Base-by-base conservation (phyloP, 2,113 vertebrate genomes). In the Oreochromis niloticus region DNA sequence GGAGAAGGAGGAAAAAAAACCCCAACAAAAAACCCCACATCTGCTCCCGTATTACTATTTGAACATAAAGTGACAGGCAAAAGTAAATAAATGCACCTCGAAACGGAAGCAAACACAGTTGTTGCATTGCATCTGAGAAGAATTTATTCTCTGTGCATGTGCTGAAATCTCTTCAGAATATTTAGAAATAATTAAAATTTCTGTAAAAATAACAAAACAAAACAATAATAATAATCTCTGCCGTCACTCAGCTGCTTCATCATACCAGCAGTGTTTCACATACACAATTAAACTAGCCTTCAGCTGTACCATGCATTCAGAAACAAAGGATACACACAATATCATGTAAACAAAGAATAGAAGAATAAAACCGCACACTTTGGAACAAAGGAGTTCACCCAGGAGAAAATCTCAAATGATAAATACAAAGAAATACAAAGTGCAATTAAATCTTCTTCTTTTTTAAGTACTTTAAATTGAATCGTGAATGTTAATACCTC, bases 131-230 rank as follows among this genome's bases (percentile, higher is more conserved):
- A 93, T 83, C 85, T 71, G 91, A 95, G 85, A 94, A 91, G 41
- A 87, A 85, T 95, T 95, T 95, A 95, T 95, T 95, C 91, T 92
- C 88, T 83, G 91, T 63, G 73, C 89, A 91, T 54, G 88, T 95
- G 86, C 87, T 89, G 87, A 92, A 89, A 91, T 83, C 80, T 87
- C 57, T 90, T 85, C 52, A 85, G 63, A 87, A 91, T 85, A 87
- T 93, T 91, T 87, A 86, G 80, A 93, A 93, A 90, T 36, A 89
- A 85, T 83, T 93, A 3, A 91, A 88, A 88, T 84, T 82, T 90
- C 68, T 85, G 56, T 88, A 86, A 52, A 88, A 86, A 89, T 24
- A 39, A 61, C 52, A 32, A 32, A 81, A 43, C 17, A 5, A 57
- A 14, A 27, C 6, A 6, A 39, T 17, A 59, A 82, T 30, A 39